A percentile compares a stretch with the other conserved stretches of the same genome.
These are phyloP conservation scores for Fragum fragum DNA, from an alignment of 2,888 invertebrate genomes.

Conservation along the genomic window DNA sequence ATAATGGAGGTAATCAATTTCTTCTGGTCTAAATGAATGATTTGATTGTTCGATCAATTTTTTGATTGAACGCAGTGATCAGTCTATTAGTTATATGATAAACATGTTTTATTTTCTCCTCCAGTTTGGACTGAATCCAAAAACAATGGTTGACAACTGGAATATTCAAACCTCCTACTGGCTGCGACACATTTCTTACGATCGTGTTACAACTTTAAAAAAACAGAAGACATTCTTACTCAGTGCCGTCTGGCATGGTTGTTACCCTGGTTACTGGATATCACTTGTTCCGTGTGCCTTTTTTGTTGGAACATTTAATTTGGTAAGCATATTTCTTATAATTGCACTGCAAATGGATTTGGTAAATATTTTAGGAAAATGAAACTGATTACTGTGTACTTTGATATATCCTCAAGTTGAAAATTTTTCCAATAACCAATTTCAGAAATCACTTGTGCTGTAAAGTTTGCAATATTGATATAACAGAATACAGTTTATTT, in stretches of 20 bases:
- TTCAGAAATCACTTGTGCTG: too few species aligned
- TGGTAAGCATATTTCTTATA: constrained; percentile 90
- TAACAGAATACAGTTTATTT: too few species aligned
- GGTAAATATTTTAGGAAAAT: too few species aligned
- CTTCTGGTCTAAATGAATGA: too few species aligned
- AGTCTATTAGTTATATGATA: neutral
- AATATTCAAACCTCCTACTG: constrained; percentile 98
- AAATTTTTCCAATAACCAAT: too few species aligned
- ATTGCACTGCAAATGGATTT: too few species aligned
- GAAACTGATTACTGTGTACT: too few species aligned
- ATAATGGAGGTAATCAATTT: too few species aligned
- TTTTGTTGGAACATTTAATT: constrained; percentile 94
- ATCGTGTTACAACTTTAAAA: constrained; percentile 92
- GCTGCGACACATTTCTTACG: constrained; percentile 96
- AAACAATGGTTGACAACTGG: constrained; percentile 95
- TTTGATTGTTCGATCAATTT: too few species aligned
- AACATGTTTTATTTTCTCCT: constrained; percentile 18
- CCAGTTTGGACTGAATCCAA: constrained; percentile 93
- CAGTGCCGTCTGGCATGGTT: constrained; percentile 94
- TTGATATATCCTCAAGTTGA: too few species aligned
- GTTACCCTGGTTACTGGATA: constrained; percentile 91
- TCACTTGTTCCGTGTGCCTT: constrained; percentile 96
- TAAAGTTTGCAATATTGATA: too few species aligned
- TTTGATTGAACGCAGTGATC: neutral
- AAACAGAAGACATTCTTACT: constrained; percentile 87